phyloP scores from a whole-genome alignment of 2,113 vertebrate species.

The Saguinus imperator region DNA sequence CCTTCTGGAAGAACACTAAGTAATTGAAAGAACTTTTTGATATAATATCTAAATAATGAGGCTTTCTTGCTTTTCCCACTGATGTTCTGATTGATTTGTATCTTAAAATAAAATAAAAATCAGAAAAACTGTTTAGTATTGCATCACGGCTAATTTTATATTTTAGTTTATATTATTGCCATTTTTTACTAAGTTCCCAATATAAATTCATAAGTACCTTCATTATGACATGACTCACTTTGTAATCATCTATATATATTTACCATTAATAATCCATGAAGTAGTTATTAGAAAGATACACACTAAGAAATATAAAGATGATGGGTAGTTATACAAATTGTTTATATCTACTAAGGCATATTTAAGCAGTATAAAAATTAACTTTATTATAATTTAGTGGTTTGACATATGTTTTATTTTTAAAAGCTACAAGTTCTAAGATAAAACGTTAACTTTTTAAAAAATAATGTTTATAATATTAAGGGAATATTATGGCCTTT shows the following conservation, averaged over 20 bases:
- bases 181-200: background rate
- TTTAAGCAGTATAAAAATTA: background rate
- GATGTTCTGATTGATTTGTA: too few species aligned
- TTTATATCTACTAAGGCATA: background rate
- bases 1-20: background rate
- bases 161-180: too few species aligned
- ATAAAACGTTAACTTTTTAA: background rate
- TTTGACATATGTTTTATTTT: background rate
- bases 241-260: constrained; percentile 1
- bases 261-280: constrained; percentile 24
- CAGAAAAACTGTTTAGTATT: too few species aligned
- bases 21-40: background rate
- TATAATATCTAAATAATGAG: too few species aligned
- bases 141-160: too few species aligned
- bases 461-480: background rate
- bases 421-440: background rate
- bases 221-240: background rate
- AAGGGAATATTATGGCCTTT: background rate
- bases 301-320: background rate
- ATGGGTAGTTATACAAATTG: background rate
- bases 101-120: too few species aligned
- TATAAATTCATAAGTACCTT: constrained; percentile 23
- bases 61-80: too few species aligned
- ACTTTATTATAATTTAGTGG: background rate
- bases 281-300: background rate